Conservation (phyloP, 2,888 invertebrate genomes). For the Dendrolimus houi region DNA sequence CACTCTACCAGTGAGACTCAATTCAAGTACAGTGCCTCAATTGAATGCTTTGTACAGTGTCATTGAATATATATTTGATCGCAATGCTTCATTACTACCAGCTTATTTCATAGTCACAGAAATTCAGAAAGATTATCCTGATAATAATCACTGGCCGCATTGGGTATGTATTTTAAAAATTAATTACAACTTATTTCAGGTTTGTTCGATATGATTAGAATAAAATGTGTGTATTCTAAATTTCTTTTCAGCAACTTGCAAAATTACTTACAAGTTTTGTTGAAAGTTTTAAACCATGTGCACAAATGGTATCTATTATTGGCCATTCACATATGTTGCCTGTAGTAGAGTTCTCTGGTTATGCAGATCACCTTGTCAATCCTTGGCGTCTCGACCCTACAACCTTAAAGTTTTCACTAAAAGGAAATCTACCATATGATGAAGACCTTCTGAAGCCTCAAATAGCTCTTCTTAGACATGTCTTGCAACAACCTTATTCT, state of each 20-base stretch:
- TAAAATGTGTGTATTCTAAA: slow-evolving; percentile 1
- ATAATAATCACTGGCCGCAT: slow-evolving; percentile 89
- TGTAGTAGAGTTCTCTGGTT: slow-evolving; percentile 94
- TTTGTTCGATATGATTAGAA: not conserved
- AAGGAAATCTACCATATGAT: slow-evolving; percentile 90
- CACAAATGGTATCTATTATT: slow-evolving; percentile 96
- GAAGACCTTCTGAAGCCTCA: slow-evolving; percentile 92
- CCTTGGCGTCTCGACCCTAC: slow-evolving; percentile 95
- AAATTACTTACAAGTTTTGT: slow-evolving; percentile 91
- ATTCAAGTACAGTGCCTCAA: slow-evolving; percentile 88
- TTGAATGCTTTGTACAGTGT: slow-evolving; percentile 88
- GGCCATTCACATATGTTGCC: slow-evolving; percentile 94
- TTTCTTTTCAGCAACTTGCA: slow-evolving; percentile 83
- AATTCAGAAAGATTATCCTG: slow-evolving; percentile 91
- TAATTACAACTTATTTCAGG: not conserved
- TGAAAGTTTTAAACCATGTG: slow-evolving; percentile 93
- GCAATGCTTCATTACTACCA: slow-evolving; percentile 93
- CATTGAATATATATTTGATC: slow-evolving; percentile 92
- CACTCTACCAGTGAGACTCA: slow-evolving; percentile 85
- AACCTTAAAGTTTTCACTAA: slow-evolving; percentile 80
- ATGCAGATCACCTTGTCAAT: slow-evolving; percentile 91
- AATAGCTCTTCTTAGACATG: slow-evolving; percentile 89
- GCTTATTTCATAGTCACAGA: slow-evolving; percentile 97
- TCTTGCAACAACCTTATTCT: slow-evolving; percentile 95
- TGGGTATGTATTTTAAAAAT: slow-evolving; percentile 79